Conservation (phyloP, 2,888 invertebrate species). For the Leptogaster cylindrica region DNA sequence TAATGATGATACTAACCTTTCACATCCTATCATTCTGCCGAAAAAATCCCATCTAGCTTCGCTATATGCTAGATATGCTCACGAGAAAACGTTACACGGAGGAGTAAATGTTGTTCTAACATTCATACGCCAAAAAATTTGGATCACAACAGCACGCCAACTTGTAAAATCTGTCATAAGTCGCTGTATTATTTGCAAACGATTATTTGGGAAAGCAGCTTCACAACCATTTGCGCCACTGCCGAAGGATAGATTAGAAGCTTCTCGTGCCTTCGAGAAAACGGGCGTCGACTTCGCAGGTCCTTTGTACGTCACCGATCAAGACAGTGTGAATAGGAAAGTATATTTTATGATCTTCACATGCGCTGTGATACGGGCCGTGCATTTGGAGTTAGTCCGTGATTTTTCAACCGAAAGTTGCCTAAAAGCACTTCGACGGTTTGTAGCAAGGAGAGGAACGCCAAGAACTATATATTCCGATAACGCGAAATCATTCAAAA, state of each 20-base stretch:
- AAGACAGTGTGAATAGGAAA: not conserved
- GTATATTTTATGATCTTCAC: not conserved
- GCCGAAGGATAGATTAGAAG: conserved; percentile 24
- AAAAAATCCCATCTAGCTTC: conserved; percentile 9
- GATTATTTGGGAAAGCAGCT: too few species aligned
- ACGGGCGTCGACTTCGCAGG: conserved; percentile 44
- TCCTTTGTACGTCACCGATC: conserved; percentile 17
- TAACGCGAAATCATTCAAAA: not conserved
- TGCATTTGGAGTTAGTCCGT: not conserved
- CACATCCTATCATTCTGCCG: conserved; percentile 26
- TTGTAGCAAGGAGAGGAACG: not conserved
- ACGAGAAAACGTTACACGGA: conserved; percentile 34
- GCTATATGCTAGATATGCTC: conserved; percentile 11
- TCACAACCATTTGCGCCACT: conserved; percentile 39
- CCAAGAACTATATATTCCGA: not conserved
- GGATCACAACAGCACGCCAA: conserved; percentile 36
- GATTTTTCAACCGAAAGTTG: not conserved
- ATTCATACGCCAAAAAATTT: conserved; percentile 24
- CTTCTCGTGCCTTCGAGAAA: conserved; percentile 29
- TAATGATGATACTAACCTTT: not conserved
- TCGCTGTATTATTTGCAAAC: conserved; percentile 22
- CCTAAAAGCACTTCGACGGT: not conserved
- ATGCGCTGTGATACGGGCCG: not conserved
- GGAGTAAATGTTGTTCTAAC: conserved; percentile 36
- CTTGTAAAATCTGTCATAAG: conserved; percentile 26